These are phyloP conservation scores for Chironomus tentans DNA, from an alignment of 2,888 invertebrate species.

Conservation along the genomic window DNA sequence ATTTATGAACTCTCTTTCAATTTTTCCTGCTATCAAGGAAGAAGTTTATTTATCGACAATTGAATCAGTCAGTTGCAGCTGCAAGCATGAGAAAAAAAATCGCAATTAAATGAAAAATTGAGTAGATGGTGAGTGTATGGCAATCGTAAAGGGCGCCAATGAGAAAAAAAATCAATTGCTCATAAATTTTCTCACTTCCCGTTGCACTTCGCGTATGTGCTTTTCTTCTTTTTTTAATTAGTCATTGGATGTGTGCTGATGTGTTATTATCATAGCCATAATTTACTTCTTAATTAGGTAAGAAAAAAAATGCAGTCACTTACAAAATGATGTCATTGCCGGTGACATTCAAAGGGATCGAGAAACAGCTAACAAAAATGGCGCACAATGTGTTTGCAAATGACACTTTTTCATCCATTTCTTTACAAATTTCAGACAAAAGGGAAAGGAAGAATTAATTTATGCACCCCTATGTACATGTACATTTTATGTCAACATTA, in stretches of 20 bases:
- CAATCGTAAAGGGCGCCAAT: not conserved
- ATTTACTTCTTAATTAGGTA: no score
- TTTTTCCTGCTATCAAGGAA: not conserved
- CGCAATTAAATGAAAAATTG: not conserved
- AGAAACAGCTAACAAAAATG: not conserved
- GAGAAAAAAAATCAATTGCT: not conserved
- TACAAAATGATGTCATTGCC: not conserved
- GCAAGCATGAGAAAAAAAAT: not conserved
- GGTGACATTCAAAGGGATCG: not conserved
- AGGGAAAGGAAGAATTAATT: not conserved
- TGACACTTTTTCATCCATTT: not conserved
- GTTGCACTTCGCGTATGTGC: not conserved
- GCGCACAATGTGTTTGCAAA: not conserved
- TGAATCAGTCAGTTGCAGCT: not conserved
- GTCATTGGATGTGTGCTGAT: not conserved
- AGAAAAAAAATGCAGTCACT: not conserved
- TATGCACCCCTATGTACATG: not conserved
- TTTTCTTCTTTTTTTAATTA: not conserved
- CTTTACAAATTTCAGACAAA: not conserved
- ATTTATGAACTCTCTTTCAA: constrained; percentile 12
- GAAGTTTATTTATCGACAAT: constrained; percentile 7
- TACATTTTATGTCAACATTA: not conserved
- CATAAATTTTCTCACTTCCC: constrained; percentile 1
- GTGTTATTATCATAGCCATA: no score
- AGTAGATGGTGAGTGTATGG: not conserved